Evolutionary conservation across 2,797 vertebrate genomes (phyloP).

Genomic region (Falco novaeseelandiae): DNA sequence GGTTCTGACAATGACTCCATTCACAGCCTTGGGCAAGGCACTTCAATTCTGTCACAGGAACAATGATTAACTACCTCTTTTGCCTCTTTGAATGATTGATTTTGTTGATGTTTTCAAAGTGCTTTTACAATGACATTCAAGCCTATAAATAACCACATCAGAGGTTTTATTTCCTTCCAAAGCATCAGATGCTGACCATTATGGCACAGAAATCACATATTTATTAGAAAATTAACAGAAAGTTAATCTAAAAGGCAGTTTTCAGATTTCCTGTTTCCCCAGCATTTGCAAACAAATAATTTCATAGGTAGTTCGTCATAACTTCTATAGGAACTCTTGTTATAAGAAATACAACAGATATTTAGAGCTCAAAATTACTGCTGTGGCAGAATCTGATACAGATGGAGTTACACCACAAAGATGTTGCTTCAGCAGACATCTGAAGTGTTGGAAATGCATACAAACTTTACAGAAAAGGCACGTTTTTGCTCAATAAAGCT

Average conservation of each 20-base stretch:
- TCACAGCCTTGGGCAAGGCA: not conserved
- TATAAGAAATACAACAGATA: not conserved
- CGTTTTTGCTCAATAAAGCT: not conserved
- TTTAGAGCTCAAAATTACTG: not conserved
- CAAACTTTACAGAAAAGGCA: not conserved
- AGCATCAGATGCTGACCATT: not conserved
- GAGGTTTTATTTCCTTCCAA: not conserved
- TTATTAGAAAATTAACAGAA: not conserved
- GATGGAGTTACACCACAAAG: not conserved
- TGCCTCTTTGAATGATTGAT: not conserved
- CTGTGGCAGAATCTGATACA: not conserved
- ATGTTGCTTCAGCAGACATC: not conserved
- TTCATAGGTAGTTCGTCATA: not conserved
- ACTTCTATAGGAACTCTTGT: not conserved
- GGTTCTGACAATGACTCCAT: not conserved
- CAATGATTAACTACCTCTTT: not conserved
- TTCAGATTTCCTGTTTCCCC: not conserved
- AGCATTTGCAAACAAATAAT: not conserved
- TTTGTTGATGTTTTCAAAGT: not conserved
- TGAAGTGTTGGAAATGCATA: not conserved
- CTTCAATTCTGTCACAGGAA: not conserved
- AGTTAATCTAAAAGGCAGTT: not conserved
- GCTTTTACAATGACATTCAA: not conserved
- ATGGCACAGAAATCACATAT: not conserved
- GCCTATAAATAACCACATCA: not conserved